Evolutionary conservation across 2,888 invertebrate genomes (phyloP).

Genomic region (Punctoribates punctum): DNA sequence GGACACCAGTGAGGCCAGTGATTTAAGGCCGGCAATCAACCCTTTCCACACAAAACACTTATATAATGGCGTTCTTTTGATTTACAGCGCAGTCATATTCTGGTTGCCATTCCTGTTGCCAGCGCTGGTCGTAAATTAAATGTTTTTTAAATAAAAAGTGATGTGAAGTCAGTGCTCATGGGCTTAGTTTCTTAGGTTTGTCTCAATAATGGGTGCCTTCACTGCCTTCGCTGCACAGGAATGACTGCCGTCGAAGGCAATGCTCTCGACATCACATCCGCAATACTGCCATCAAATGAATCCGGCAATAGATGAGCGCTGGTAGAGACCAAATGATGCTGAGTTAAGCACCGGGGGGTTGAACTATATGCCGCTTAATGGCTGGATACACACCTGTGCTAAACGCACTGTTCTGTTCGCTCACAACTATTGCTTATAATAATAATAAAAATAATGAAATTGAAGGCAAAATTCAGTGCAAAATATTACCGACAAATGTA

Average conservation of each 20-base stretch:
- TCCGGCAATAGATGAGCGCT: conserved; percentile 30
- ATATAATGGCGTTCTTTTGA: conserved; percentile 32
- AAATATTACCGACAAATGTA: conserved; percentile 29
- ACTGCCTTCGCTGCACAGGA: background rate
- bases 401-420: background rate
- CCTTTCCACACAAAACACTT: conserved; percentile 36
- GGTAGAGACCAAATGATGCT: conserved; percentile 32
- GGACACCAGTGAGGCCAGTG: conserved; percentile 18
- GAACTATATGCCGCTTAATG: conserved; percentile 36
- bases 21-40: conserved; percentile 36
- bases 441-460: conserved; percentile 26
- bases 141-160: background rate
- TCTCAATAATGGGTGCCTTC: conserved; percentile 36
- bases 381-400: conserved; percentile 36
- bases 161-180: background rate
- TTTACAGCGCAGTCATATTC: conserved; percentile 22
- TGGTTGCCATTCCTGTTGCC: conserved; percentile 13
- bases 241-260: conserved; percentile 2
- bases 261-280: conserved; percentile 38
- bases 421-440: conserved; percentile 19
- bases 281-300: conserved; percentile 32
- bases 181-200: background rate
- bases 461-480: background rate
- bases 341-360: conserved; percentile 31
- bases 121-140: conserved; percentile 27